Conservation (phyloP, 2,797 vertebrate species). For the Enteromius unitaeniatus region DNA sequence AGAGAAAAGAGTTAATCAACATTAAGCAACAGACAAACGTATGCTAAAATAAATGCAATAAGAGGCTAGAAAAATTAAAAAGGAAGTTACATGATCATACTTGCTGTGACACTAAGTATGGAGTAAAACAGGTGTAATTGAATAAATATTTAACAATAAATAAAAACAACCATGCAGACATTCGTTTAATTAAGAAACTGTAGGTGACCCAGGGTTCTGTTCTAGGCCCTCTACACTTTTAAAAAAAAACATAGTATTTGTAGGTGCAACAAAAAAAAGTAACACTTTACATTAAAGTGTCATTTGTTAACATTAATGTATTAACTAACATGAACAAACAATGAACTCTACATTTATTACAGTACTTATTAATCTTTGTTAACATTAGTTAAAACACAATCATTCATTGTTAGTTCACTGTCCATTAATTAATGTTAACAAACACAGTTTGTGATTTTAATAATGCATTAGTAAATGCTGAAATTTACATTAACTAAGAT, state of each 20-base stretch:
- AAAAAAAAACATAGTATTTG: not conserved
- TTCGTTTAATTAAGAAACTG: not conserved
- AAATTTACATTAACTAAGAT: no score
- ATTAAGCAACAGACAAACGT: not conserved
- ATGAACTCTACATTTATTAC: no score
- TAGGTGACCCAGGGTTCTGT: not conserved
- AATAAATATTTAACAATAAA: not conserved
- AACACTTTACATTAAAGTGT: no score
- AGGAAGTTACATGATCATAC: not conserved
- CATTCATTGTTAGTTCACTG: no score
- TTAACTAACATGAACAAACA: no score
- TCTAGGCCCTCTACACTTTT: slow-evolving; percentile 1
- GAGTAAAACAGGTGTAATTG: not conserved
- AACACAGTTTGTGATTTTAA: no score
- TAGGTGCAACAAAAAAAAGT: not conserved
- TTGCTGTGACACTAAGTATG: not conserved
- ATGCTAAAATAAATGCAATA: not conserved
- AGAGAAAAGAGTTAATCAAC: not conserved
- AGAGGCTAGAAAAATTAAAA: not conserved
- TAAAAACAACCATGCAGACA: not conserved
- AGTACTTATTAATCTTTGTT: no score
- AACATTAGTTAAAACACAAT: no score
- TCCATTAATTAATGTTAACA: no score
- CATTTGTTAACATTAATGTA: no score
- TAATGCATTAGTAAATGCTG: no score